Percentiles rank a stretch among this genome's conserved stretches.
Evolutionary conservation across 2,113 vertebrate genomes (phyloP).

Genomic region (Regulus satrapa): DNA sequence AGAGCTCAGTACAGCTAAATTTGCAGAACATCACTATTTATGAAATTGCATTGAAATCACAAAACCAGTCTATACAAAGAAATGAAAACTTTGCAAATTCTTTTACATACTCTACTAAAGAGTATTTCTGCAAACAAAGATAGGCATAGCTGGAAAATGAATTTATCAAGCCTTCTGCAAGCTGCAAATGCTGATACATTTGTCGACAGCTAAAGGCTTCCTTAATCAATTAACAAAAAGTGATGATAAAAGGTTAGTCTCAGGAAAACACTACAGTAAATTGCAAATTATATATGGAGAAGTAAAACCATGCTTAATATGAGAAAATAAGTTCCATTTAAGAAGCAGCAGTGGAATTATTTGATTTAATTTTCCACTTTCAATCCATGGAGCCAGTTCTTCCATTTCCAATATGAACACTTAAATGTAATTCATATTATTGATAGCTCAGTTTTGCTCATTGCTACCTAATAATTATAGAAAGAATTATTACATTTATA

Average conservation of each 20-base stretch:
- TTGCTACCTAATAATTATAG: not conserved
- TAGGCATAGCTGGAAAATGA: slow-evolving; percentile 26
- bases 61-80: not conserved
- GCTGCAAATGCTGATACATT: slow-evolving; percentile 41
- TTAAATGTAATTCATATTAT: not conserved
- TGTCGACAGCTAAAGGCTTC: not conserved
- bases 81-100: slow-evolving; percentile 28
- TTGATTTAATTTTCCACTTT: slow-evolving; percentile 28
- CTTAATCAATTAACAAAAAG: slow-evolving; percentile 45
- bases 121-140: slow-evolving; percentile 48
- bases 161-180: slow-evolving; percentile 16
- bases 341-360: not conserved
- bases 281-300: slow-evolving; percentile 1
- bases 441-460: not conserved
- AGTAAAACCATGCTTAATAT: not conserved
- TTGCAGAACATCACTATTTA: slow-evolving; percentile 14
- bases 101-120: slow-evolving; percentile 11
- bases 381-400: not conserved
- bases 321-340: not conserved
- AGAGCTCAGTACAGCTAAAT: not conserved
- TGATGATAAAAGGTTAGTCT: not conserved
- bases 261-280: not conserved
- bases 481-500: not conserved
- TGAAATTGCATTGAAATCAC: not conserved
- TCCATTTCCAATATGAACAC: not conserved